These are phyloP conservation scores for Tichodroma muraria DNA, from an alignment of 2,113 vertebrate species.

Conservation along the genomic window DNA sequence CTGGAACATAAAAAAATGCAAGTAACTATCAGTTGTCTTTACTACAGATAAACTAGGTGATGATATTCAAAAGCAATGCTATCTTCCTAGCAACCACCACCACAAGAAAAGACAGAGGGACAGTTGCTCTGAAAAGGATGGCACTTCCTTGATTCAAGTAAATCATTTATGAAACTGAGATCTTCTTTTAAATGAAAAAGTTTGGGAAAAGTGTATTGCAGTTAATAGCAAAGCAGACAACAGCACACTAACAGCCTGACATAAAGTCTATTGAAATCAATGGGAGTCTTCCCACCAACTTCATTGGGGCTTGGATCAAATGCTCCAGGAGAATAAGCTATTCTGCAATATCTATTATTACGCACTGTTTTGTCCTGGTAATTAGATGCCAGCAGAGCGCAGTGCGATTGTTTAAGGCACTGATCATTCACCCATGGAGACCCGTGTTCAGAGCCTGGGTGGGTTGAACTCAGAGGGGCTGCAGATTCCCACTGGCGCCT, in stretches of 20 bases:
- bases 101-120: neutral
- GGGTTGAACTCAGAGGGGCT: neutral
- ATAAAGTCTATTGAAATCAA: conserved; percentile 52
- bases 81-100: neutral
- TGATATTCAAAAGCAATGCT: neutral
- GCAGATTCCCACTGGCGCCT: conserved; percentile 7
- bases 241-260: neutral
- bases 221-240: neutral
- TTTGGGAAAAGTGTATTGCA: neutral
- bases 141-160: neutral
- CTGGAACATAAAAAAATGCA: neutral
- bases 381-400: conserved; percentile 19
- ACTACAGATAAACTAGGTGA: neutral
- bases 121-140: neutral
- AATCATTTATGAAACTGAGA: neutral
- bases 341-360: conserved; percentile 54
- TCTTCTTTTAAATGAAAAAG: neutral
- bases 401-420: conserved; percentile 5
- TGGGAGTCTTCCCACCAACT: conserved; percentile 43
- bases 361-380: conserved; percentile 36
- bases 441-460: neutral
- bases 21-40: neutral
- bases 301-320: conserved; percentile 50
- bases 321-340: conserved; percentile 41
- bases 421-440: conserved; percentile 59